phyloP scores from a whole-genome alignment of 2,113 vertebrate genomes.

The Xiphophorus maculatus region DNA sequence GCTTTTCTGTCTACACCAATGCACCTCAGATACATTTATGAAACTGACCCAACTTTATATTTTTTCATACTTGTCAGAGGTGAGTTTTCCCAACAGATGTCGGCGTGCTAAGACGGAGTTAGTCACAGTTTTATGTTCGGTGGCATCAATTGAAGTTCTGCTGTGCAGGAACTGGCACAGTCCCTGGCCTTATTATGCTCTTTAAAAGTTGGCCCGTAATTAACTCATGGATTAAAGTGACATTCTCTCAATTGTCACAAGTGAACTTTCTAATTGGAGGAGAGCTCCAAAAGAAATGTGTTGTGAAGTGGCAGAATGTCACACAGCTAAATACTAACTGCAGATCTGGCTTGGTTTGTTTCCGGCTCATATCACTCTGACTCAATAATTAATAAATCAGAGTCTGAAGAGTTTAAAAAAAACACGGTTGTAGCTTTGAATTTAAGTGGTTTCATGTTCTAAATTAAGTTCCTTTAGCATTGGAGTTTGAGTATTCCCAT shows the following conservation, averaged over 20 bases:
- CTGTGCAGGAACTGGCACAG: slow-evolving; percentile 18
- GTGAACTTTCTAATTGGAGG: slow-evolving; percentile 48
- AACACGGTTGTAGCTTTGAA: no score
- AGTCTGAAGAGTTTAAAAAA: no score
- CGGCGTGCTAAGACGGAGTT: neutral
- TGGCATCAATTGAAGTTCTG: slow-evolving; percentile 33
- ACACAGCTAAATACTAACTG: slow-evolving; percentile 1
- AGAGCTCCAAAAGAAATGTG: slow-evolving; percentile 27
- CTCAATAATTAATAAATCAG: neutral
- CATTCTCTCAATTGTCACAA: slow-evolving; percentile 49
- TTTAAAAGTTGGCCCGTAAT: slow-evolving; percentile 53
- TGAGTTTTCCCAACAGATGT: neutral
- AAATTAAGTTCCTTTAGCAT: no score
- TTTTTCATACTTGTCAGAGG: neutral
- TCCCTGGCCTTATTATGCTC: slow-evolving; percentile 36
- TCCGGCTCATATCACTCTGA: accelerated
- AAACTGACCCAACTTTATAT: neutral
- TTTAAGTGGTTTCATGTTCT: no score
- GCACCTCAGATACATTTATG: neutral
- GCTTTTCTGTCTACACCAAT: no score
- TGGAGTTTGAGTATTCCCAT: no score
- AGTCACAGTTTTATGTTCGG: slow-evolving; percentile 22
- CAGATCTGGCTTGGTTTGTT: neutral
- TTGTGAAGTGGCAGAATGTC: slow-evolving; percentile 18
- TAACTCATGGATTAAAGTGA: slow-evolving; percentile 47